Percentiles rank a stretch among this genome's conserved stretches.
Conservation (phyloP, 2,113 vertebrate species). For the Blennius ocellaris region DNA sequence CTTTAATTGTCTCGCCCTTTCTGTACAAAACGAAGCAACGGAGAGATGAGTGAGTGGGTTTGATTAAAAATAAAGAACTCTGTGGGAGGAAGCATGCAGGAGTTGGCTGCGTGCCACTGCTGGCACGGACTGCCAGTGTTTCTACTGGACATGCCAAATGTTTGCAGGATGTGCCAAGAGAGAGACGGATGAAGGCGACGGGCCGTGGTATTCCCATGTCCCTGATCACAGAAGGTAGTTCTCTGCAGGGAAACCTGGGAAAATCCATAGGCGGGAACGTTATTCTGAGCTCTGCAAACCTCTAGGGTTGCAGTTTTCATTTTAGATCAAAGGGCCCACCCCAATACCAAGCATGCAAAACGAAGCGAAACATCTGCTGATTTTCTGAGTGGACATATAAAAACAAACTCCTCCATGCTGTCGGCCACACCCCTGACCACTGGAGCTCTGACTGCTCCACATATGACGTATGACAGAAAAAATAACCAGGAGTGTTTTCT, state of each 20-base stretch:
- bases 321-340: slow-evolving; percentile 77
- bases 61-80: slow-evolving; percentile 20
- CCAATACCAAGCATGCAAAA: slow-evolving; percentile 71
- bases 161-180: slow-evolving; percentile 61
- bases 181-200: slow-evolving; percentile 62
- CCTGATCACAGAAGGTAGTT: slow-evolving; percentile 72
- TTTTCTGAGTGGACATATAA: slow-evolving; percentile 65
- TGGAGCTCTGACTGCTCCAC: slow-evolving; percentile 61
- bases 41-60: slow-evolving; percentile 10
- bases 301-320: slow-evolving; percentile 63
- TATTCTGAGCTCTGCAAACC: slow-evolving; percentile 54
- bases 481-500: slow-evolving; percentile 14
- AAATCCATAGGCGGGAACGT: no score
- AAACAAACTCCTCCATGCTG: slow-evolving; percentile 64
- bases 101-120: slow-evolving; percentile 59
- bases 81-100: slow-evolving; percentile 57
- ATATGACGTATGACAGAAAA: slow-evolving; percentile 54
- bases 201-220: slow-evolving; percentile 64
- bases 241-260: slow-evolving; percentile 64
- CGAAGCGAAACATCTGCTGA: slow-evolving; percentile 72
- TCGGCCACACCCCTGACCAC: slow-evolving; percentile 68
- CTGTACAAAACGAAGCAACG: no score
- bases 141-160: slow-evolving; percentile 69
- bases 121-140: slow-evolving; percentile 59
- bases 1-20: no score